Evolutionary conservation across 2,888 invertebrate species (phyloP).

Genomic region (Caenorhabditis sp.): DNA sequence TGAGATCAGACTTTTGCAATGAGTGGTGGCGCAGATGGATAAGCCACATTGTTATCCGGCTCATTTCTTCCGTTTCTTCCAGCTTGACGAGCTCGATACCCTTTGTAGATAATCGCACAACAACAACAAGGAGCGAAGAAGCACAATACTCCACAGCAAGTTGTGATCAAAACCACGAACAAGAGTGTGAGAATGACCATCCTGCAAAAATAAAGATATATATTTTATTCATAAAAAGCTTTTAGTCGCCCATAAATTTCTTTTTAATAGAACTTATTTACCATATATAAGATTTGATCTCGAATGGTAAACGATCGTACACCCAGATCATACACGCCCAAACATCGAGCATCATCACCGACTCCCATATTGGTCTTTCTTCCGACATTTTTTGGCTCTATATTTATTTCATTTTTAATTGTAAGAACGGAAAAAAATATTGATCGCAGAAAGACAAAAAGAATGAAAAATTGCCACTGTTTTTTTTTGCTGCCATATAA

Average conservation of each 20-base stretch:
- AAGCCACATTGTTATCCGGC: slow-evolving; percentile 20
- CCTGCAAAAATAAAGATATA: slow-evolving; percentile 52
- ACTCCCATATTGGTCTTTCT: slow-evolving; percentile 42
- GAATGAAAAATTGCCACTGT: slow-evolving; percentile 11
- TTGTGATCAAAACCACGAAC: slow-evolving; percentile 46
- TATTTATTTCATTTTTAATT: not conserved
- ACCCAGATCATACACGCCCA: slow-evolving; percentile 46
- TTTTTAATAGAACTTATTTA: slow-evolving; percentile 10
- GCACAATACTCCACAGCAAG: slow-evolving; percentile 55
- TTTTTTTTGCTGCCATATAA: slow-evolving; percentile 13
- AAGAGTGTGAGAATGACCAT: slow-evolving; percentile 56
- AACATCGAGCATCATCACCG: slow-evolving; percentile 39
- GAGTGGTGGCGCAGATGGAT: slow-evolving; percentile 37
- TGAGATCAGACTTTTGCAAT: slow-evolving; percentile 37
- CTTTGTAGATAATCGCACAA: slow-evolving; percentile 49
- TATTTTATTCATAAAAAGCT: too few relatives aligned
- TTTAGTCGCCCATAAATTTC: not conserved
- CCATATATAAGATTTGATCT: slow-evolving; percentile 52
- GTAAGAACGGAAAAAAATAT: not conserved
- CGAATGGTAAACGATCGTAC: slow-evolving; percentile 46
- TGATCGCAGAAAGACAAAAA: slow-evolving; percentile 3
- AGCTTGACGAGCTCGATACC: slow-evolving; percentile 31
- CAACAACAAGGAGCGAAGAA: slow-evolving; percentile 57
- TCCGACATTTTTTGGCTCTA: slow-evolving; percentile 17
- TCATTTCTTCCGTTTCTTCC: slow-evolving; percentile 23